Percentiles rank a stretch among this genome's conserved stretches.
These are phyloP conservation scores for Thelaira solivaga DNA, from an alignment of 2,888 invertebrate species.

Conservation along the genomic window DNA sequence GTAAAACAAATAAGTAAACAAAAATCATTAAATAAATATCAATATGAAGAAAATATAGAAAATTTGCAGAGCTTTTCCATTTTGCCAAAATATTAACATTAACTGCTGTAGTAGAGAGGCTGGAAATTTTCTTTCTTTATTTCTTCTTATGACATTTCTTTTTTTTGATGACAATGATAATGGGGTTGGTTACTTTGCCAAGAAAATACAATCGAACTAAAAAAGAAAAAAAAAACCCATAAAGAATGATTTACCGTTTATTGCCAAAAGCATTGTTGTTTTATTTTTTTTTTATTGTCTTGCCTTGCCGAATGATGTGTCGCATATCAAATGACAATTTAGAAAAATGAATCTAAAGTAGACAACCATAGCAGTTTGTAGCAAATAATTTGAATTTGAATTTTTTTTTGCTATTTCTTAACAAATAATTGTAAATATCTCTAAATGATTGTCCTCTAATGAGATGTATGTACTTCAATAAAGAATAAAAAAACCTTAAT, in stretches of 20 bases:
- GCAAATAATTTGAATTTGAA: conserved; percentile 27
- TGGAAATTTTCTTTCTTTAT: conserved; percentile 15
- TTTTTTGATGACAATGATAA: conserved; percentile 21
- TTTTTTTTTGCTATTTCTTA: conserved; percentile 16
- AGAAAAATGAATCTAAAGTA: conserved; percentile 32
- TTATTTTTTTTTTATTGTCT: conserved; percentile 6
- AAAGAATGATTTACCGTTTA: conserved; percentile 49
- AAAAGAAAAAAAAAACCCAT: background rate
- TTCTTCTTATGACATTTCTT: background rate
- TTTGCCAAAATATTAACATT: conserved; percentile 43
- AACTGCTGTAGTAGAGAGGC: conserved; percentile 7
- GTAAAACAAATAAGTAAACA: conserved; percentile 65
- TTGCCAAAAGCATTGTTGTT: conserved; percentile 54
- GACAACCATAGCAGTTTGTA: conserved; percentile 7
- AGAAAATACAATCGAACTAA: conserved; percentile 2
- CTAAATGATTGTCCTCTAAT: conserved; percentile 18
- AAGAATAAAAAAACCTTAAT: conserved; percentile 14
- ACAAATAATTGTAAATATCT: conserved; percentile 22
- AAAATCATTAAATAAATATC: conserved; percentile 66
- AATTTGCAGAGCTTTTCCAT: conserved; percentile 19
- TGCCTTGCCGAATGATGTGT: background rate
- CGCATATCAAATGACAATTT: conserved; percentile 44
- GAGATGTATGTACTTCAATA: background rate
- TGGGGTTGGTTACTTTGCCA: conserved; percentile 56
- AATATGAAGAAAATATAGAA: conserved; percentile 56